These are phyloP conservation scores for Coleophora flavipennella DNA, from an alignment of 2,888 invertebrate genomes.

Conservation along the genomic window DNA sequence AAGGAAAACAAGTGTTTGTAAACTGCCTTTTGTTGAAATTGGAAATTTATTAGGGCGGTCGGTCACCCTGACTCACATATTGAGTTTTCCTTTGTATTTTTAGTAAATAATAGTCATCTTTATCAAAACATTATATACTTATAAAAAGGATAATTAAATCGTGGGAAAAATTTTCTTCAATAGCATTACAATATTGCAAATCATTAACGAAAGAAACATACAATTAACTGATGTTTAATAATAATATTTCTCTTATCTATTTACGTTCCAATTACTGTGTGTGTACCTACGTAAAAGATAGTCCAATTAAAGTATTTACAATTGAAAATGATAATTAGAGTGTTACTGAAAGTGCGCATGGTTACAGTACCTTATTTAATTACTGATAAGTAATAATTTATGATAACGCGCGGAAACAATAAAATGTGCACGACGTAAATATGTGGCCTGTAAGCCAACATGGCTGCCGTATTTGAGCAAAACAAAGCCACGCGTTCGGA, in stretches of 20 bases:
- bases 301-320: conserved; percentile 43
- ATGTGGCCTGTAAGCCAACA: conserved; percentile 37
- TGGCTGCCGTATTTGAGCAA: conserved; percentile 46
- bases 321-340: conserved; percentile 27
- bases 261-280: conserved; percentile 25
- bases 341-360: conserved; percentile 28
- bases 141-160: too few species aligned
- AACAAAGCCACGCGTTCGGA: conserved; percentile 59
- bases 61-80: too few species aligned
- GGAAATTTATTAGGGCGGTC: too few species aligned
- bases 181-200: too few species aligned
- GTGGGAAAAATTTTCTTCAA: too few species aligned
- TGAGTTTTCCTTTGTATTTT: too few species aligned
- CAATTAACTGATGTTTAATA: too few species aligned
- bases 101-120: too few species aligned
- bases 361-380: conserved; percentile 28
- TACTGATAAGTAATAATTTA: not conserved
- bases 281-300: conserved; percentile 19
- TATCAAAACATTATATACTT: too few species aligned
- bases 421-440: conserved; percentile 48
- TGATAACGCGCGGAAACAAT: conserved; percentile 35
- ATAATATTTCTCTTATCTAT: not conserved
- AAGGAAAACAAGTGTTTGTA: too few species aligned
- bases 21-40: too few species aligned
- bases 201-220: too few species aligned